These are phyloP conservation scores for Sapajus apella DNA, from an alignment of 2,113 vertebrate genomes.

Conservation along the genomic window DNA sequence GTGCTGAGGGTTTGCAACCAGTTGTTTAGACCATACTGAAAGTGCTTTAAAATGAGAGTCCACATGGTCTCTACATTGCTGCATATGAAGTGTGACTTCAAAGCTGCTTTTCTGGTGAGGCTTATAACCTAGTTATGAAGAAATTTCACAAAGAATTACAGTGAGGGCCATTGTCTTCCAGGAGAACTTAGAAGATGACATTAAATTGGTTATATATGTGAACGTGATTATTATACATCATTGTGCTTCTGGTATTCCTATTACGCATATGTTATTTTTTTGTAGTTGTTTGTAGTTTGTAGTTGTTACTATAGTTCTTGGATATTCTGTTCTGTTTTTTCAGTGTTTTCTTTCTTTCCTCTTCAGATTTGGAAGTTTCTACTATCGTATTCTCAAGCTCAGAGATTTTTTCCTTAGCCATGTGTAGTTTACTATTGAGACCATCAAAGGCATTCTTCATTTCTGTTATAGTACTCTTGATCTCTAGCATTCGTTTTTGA, in stretches of 20 bases:
- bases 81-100: not conserved
- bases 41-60: not conserved
- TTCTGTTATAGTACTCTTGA: not conserved
- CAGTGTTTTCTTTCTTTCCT: not conserved
- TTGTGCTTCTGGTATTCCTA: not conserved
- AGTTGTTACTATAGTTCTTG: not conserved
- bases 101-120: not conserved
- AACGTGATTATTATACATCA: not conserved
- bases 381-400: not conserved
- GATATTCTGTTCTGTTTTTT: not conserved
- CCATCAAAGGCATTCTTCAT: not conserved
- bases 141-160: not conserved
- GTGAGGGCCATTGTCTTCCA: not conserved
- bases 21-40: not conserved
- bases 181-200: not conserved
- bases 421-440: not conserved
- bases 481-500: not conserved
- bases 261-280: not conserved
- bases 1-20: not conserved
- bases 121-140: not conserved
- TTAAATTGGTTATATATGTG: not conserved
- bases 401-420: not conserved
- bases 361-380: not conserved
- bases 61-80: not conserved
- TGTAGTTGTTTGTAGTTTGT: not conserved